Base-by-base conservation (phyloP, 1,140 invertebrate species). In the Aphidius ervi region DNA sequence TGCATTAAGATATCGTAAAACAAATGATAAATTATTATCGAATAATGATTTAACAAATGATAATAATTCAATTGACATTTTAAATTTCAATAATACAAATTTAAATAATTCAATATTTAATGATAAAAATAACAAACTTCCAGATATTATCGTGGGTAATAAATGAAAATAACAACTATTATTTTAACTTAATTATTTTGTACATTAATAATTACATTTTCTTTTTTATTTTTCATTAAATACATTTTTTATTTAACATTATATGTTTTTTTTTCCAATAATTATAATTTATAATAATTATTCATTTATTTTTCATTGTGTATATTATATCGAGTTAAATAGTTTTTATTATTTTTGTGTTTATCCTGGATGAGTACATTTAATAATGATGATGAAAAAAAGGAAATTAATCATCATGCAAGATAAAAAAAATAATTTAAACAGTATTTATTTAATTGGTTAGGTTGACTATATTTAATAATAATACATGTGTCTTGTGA, bases 1-100 rank as follows among this genome's bases (percentile, higher is more conserved):
- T 3, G 50, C 57, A 6, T 39, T 46, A 41, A 16, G 16, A 16
- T 16, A 16, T 16, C 41, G 58, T 1, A 67, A 67, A 54, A 61
- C 10, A 16, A 41, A 20, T 10, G 39, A 16, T 39, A 23, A 39
- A 37, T n/a, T 43, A 55, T 55, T 16, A 41, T 40, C n/a, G 1
- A 45, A 48, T 39, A 31, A 31, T 48, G 37, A 60, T 8, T 6
- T 31, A 54, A 9, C 31, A 39, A 55, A 46, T 20, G 42, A 48
- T 23, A 46, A 54, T n/a, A 45, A 31, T 43, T 43, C 46, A 7
- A 54, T 42, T 54, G 52, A 54, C 2, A 20, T 54, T 4, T 41
- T 5, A n/a, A 16, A 54, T 16, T 42, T 42, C n/a, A 42, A 54
- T 7, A 40, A 20, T 0, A 42, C 7, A 7, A 16, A 54, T 16